Base-by-base conservation (phyloP, 2,797 vertebrate species). In the Poeciliopsis paucimaculata region DNA sequence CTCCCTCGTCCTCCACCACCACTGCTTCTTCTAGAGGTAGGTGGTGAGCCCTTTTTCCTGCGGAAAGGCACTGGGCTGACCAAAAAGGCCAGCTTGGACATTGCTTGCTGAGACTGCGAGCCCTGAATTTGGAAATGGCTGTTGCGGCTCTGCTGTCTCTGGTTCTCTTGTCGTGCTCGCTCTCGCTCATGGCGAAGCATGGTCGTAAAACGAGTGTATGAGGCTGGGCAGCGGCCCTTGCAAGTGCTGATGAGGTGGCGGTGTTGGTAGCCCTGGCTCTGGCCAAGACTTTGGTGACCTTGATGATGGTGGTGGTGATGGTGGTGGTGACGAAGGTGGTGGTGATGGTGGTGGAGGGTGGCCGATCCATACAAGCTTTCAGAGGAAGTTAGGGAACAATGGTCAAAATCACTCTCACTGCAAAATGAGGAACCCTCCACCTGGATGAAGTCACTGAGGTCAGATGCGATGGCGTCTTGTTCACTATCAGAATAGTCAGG, bases 51-150 rank as follows among this genome's bases (percentile, higher is more conserved):
- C 94, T 97, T 98, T 97, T 99, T 99, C 93, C 97, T 97, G 73
- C 98, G 97, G 95, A 99, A 99, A 97, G 98, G 98, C 97, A 99
- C 98, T 80, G 98, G 98, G 75, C 98, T 99, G 94, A 99, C 98
- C 51, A 99, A 95, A 90, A 98, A 99, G 84, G 98, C 98, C 90
- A 99, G 95, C 91, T 99, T 99, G 82, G 98, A 98, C 90, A 98
- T 97, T 80, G 97, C 96, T 71, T 97, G 95, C 87, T 98, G 97
- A 53, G 94, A 90, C 80, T 91, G 91, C 12, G 94, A 90, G 82
- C 82, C 91, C 68, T 92, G 94, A 78, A 90, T 87, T 77, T 78
- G 86, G 47, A 88, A 92, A 89, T 93, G 94, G 80, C 96, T 95
- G 0, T 84, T 46, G 20, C 79, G 89, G 77, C 31, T 90, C 78